phyloP scores from a whole-genome alignment of 2,113 vertebrate species.

The Lates calcarifer region DNA sequence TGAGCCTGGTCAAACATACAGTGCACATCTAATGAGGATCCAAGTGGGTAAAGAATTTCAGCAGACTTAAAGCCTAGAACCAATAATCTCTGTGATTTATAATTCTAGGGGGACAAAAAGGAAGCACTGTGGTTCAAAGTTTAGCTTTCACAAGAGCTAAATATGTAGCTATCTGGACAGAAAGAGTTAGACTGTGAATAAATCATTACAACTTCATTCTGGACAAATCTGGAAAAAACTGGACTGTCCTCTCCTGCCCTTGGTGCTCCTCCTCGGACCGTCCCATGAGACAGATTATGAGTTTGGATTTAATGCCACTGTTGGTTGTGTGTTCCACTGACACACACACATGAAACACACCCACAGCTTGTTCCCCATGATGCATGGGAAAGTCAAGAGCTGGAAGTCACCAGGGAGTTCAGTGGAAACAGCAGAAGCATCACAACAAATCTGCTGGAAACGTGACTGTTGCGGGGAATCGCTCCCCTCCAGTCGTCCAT shows the following conservation, averaged over 20 bases:
- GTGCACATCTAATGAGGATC: background rate
- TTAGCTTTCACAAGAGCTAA: background rate
- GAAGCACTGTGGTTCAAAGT: background rate
- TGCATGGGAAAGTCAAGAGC: conserved; percentile 66
- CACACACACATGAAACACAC: background rate
- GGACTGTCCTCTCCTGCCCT: background rate
- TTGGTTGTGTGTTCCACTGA: background rate
- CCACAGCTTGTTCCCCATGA: conserved; percentile 12
- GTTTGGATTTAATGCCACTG: conserved; percentile 16
- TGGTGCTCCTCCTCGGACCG: background rate
- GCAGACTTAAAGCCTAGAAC: background rate
- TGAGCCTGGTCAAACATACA: background rate
- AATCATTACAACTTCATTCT: background rate
- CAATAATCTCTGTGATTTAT: background rate
- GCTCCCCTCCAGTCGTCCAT: background rate
- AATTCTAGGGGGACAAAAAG: background rate
- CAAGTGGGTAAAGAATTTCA: background rate
- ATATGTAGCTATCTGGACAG: background rate
- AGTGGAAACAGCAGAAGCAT: conserved; percentile 45
- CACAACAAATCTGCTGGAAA: conserved; percentile 25
- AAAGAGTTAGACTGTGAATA: background rate
- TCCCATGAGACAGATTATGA: conserved; percentile 6
- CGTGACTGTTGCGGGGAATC: background rate
- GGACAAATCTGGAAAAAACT: background rate
- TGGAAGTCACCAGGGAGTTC: conserved; percentile 54